These are phyloP conservation scores for Pinna nobilis DNA, from an alignment of 1,140 invertebrate species.

Conservation along the genomic window DNA sequence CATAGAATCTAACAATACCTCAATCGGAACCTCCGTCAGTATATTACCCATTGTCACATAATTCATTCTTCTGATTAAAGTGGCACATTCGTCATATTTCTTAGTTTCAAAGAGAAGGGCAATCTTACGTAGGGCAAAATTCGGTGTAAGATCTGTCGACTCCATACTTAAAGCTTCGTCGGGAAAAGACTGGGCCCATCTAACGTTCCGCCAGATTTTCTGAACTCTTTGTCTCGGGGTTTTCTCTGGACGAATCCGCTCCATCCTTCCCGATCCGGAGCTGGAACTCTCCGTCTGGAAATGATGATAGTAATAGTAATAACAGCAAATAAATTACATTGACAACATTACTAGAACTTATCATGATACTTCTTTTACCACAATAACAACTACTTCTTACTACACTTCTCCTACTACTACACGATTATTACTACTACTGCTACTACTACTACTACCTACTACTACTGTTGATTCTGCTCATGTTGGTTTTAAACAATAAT, in stretches of 20 bases:
- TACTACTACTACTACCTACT: too few species aligned
- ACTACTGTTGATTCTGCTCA: too few species aligned
- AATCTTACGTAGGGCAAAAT: slow-evolving; percentile 59
- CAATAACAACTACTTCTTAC: too few species aligned
- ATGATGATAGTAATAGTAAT: slow-evolving; percentile 13
- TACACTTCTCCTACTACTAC: too few species aligned
- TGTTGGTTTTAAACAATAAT: too few species aligned
- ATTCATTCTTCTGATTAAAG: slow-evolving; percentile 84
- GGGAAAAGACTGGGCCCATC: slow-evolving; percentile 61
- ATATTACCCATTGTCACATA: slow-evolving; percentile 84
- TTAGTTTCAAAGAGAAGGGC: slow-evolving; percentile 60
- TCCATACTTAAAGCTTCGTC: slow-evolving; percentile 61
- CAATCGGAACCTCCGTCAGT: slow-evolving; percentile 85
- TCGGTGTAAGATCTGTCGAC: slow-evolving; percentile 57
- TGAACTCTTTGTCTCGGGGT: slow-evolving; percentile 52
- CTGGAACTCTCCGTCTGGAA: slow-evolving; percentile 43
- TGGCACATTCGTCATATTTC: slow-evolving; percentile 75
- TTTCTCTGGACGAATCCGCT: slow-evolving; percentile 53
- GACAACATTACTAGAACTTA: too few species aligned
- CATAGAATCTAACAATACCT: slow-evolving; percentile 89
- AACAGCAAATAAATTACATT: not conserved
- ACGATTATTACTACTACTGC: too few species aligned
- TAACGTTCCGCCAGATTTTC: slow-evolving; percentile 61
- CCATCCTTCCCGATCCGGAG: slow-evolving; percentile 50
- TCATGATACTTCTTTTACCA: too few species aligned